Conservation (phyloP, 92 coral and sea anemone species). For the Palythoa caribaeorum region DNA sequence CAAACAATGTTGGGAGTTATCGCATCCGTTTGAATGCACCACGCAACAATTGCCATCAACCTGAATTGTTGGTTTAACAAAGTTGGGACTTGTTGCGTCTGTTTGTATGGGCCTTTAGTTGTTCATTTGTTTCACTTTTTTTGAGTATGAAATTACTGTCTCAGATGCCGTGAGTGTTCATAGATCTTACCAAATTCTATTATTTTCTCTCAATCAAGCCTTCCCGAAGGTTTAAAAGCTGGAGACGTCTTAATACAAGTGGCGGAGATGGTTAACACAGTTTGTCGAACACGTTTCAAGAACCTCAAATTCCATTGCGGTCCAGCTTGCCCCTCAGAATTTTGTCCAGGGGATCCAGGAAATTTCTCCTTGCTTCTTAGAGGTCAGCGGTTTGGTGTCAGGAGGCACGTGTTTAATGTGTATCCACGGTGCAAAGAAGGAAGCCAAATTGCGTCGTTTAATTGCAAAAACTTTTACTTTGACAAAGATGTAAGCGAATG, state of each 20-base stretch:
- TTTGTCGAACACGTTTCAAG: slow-evolving; percentile 16
- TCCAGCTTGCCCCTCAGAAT: slow-evolving; percentile 26
- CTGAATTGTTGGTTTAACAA: no score
- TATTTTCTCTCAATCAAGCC: neutral
- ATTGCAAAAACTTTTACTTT: slow-evolving; percentile 20
- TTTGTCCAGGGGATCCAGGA: slow-evolving; percentile 31
- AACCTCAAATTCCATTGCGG: slow-evolving; percentile 22
- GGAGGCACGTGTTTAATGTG: slow-evolving; percentile 31
- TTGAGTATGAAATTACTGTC: no score
- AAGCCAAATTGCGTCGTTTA: slow-evolving; percentile 4
- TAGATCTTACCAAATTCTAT: no score
- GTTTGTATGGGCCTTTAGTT: no score
- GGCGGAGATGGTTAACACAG: slow-evolving; percentile 29
- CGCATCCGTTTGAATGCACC: no score
- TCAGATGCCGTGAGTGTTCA: no score
- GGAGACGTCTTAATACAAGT: slow-evolving; percentile 33
- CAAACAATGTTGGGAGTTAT: no score
- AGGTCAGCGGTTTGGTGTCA: slow-evolving; percentile 23
- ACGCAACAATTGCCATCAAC: no score
- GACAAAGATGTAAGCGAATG: slow-evolving; percentile 5
- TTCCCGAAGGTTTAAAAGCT: neutral
- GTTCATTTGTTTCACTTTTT: no score
- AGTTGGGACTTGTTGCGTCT: no score
- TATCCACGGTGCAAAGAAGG: slow-evolving; percentile 24
- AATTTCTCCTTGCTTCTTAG: neutral